Conservation (phyloP, 2,888 invertebrate genomes). For the Thecophora atra region DNA sequence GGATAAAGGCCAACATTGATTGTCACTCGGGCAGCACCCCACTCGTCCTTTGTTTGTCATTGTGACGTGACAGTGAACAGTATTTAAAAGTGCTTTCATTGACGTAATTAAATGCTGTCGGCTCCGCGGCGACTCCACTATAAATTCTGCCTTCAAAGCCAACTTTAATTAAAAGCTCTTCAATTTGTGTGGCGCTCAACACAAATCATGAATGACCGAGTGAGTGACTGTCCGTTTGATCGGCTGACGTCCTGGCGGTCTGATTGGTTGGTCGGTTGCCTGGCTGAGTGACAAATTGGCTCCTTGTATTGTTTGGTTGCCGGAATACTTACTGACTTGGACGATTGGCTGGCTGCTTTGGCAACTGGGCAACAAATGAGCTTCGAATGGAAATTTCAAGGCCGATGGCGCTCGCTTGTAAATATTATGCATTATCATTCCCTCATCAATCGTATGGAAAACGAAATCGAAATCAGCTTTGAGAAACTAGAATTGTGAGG, state of each 20-base stretch:
- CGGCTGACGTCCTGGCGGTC: not conserved
- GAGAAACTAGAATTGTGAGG: no score
- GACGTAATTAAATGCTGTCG: conserved; percentile 18
- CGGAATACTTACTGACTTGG: not conserved
- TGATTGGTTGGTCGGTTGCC: not conserved
- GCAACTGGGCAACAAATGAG: not conserved
- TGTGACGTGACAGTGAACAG: conserved; percentile 17
- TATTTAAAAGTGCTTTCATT: conserved; percentile 10
- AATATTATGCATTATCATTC: no score
- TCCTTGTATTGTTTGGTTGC: not conserved
- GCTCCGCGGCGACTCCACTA: not conserved
- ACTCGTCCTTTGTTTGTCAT: conserved; percentile 8
- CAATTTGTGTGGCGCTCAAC: not conserved
- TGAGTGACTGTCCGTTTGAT: not conserved
- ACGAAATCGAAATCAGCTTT: no score
- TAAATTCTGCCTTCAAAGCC: conserved; percentile 3
- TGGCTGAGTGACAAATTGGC: not conserved
- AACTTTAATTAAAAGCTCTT: conserved; percentile 20
- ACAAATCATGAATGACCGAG: not conserved
- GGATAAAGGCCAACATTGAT: conserved; percentile 11
- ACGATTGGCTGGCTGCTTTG: not conserved
- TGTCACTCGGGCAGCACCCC: not conserved
- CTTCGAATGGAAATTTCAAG: not conserved
- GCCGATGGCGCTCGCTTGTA: no score
- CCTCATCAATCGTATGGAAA: no score